Evolutionary conservation across 2,113 vertebrate genomes (phyloP).

Genomic region (Ophthalmolycus amberensis): DNA sequence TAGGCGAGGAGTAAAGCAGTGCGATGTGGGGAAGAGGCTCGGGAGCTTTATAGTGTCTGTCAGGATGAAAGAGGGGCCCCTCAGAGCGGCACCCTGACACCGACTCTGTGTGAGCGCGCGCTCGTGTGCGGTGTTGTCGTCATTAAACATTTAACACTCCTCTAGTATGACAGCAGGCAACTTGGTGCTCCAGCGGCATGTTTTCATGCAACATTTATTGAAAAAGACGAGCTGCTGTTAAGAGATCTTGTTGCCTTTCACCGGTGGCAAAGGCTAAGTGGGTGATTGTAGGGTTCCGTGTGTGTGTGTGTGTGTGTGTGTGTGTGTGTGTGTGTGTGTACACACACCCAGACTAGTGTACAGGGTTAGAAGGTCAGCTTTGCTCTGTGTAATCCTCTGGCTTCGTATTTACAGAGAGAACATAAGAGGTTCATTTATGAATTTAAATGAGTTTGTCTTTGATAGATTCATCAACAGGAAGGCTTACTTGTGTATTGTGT

Average conservation of each 20-base stretch:
- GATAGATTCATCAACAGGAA: not conserved
- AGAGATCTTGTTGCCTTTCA: slow-evolving; percentile 92
- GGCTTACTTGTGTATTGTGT: not conserved
- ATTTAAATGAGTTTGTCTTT: slow-evolving; percentile 25
- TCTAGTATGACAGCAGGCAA: slow-evolving; percentile 95
- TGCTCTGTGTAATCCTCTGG: slow-evolving; percentile 44
- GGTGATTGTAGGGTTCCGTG: slow-evolving; percentile 78
- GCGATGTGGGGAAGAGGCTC: slow-evolving; percentile 59
- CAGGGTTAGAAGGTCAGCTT: slow-evolving; percentile 60
- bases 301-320: slow-evolving; percentile 40
- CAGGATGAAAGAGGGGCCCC: slow-evolving; percentile 90
- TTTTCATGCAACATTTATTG: slow-evolving; percentile 99
- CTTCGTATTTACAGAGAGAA: slow-evolving; percentile 21
- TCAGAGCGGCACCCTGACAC: slow-evolving; percentile 91
- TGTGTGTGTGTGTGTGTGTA: slow-evolving; percentile 37
- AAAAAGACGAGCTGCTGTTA: slow-evolving; percentile 89
- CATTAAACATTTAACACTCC: slow-evolving; percentile 99
- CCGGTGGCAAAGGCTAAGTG: slow-evolving; percentile 88
- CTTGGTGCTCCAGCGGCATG: slow-evolving; percentile 89
- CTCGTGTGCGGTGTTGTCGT: slow-evolving; percentile 92
- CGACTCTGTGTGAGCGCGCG: slow-evolving; percentile 85
- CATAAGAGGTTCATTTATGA: not conserved
- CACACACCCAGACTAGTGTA: slow-evolving; percentile 52
- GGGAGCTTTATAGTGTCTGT: slow-evolving; percentile 84
- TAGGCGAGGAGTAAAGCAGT: slow-evolving; percentile 49